Evolutionary conservation across 2,113 vertebrate genomes (phyloP).

Genomic region (Periophthalmus modestus): DNA sequence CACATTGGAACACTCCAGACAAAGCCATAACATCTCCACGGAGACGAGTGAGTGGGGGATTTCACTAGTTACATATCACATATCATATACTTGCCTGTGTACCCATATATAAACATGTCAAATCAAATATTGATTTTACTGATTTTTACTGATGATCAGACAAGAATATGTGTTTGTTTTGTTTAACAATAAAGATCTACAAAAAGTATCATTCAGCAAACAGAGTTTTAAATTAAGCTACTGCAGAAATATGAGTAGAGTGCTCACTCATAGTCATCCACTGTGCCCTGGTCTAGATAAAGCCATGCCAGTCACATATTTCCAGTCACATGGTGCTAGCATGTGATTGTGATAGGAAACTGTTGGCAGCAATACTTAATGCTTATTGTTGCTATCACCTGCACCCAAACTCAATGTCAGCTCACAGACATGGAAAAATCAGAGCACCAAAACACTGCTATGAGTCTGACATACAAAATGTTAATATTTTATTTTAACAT

Average conservation of each 20-base stretch:
- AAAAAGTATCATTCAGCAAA: too few species aligned
- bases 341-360: neutral
- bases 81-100: too few species aligned
- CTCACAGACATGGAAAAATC: neutral
- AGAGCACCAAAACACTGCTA: neutral
- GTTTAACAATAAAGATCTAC: too few species aligned
- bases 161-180: neutral
- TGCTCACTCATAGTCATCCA: neutral
- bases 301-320: neutral
- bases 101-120: too few species aligned
- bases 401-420: neutral
- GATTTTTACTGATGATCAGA: too few species aligned
- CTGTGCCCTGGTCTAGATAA: slow-evolving; percentile 1
- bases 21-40: too few species aligned
- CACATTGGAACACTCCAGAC: too few species aligned
- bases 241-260: neutral
- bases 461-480: neutral
- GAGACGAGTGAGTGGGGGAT: too few species aligned
- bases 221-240: neutral
- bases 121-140: too few species aligned
- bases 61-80: too few species aligned
- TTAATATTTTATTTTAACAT: neutral
- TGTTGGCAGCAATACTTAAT: neutral
- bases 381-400: neutral
- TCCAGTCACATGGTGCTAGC: neutral